Conservation (phyloP, 1,140 invertebrate species). For the Contarinia nasturtii region DNA sequence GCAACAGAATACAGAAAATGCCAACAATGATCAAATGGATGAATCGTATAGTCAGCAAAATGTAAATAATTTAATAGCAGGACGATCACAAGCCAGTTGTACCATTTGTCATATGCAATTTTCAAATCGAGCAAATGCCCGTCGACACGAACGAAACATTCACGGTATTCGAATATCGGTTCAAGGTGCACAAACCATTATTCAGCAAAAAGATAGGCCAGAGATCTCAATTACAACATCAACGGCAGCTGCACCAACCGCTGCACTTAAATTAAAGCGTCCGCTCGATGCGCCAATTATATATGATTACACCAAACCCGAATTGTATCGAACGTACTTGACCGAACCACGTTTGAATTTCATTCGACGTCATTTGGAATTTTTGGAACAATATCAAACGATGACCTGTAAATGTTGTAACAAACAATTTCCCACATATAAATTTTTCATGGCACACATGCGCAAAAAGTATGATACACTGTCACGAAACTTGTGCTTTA, state of each 20-base stretch:
- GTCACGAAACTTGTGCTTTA: slow-evolving; percentile 21
- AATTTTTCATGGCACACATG: slow-evolving; percentile 25
- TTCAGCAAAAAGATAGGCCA: not conserved
- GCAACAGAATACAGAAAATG: not conserved
- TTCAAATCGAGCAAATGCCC: slow-evolving; percentile 22
- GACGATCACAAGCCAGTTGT: slow-evolving; percentile 1
- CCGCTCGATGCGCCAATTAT: not conserved
- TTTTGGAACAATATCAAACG: slow-evolving; percentile 21
- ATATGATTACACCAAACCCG: slow-evolving; percentile 20
- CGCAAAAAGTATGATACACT: slow-evolving; percentile 20
- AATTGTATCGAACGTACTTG: slow-evolving; percentile 17
- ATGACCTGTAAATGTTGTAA: slow-evolving; percentile 22
- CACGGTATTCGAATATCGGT: slow-evolving; percentile 12
- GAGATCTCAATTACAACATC: not conserved
- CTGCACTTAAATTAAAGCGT: not conserved
- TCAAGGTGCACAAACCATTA: not conserved
- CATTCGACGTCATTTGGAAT: slow-evolving; percentile 19
- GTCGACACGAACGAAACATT: slow-evolving; percentile 21
- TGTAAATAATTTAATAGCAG: not conserved
- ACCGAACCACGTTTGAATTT: slow-evolving; percentile 19
- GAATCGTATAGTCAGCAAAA: not conserved
- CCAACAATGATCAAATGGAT: not conserved
- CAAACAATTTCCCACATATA: slow-evolving; percentile 19
- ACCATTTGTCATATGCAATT: slow-evolving; percentile 22
- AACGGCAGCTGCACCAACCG: not conserved